Conservation (phyloP, 2,797 vertebrate species). For the Pseudomugil tenellus region DNA sequence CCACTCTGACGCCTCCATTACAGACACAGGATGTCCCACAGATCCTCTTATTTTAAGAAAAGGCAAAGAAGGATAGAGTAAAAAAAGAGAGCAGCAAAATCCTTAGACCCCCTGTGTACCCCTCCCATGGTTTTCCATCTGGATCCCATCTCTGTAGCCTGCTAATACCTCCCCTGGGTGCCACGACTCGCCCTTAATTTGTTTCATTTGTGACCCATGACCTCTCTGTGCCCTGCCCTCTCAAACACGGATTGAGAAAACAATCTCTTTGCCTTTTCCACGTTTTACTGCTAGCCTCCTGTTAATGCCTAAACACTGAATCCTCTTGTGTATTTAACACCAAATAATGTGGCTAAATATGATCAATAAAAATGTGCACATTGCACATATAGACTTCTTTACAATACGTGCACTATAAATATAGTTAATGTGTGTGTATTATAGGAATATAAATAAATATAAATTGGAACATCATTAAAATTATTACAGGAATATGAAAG, state of each 20-base stretch:
- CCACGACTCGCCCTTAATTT: constrained; percentile 77
- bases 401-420: no score
- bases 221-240: constrained; percentile 59
- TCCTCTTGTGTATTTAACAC: no score
- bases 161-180: constrained; percentile 78
- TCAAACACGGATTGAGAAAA: constrained; percentile 65
- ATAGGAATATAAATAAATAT: no score
- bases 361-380: no score
- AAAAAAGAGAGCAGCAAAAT: constrained; percentile 40
- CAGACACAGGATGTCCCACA: constrained; percentile 47
- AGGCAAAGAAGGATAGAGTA: constrained; percentile 22
- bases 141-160: constrained; percentile 75
- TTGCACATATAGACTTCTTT: no score
- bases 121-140: constrained; percentile 71
- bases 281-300: constrained; percentile 20
- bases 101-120: constrained; percentile 42
- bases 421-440: no score
- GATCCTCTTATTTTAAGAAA: constrained; percentile 43
- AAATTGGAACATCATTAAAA: constrained; percentile 1
- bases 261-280: constrained; percentile 52
- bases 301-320: constrained; percentile 11
- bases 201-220: constrained; percentile 82
- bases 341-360: no score
- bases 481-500: background rate
- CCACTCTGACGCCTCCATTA: constrained; percentile 31